phyloP scores from a whole-genome alignment of 2,888 invertebrate genomes.

The Nemoura dubitans region DNA sequence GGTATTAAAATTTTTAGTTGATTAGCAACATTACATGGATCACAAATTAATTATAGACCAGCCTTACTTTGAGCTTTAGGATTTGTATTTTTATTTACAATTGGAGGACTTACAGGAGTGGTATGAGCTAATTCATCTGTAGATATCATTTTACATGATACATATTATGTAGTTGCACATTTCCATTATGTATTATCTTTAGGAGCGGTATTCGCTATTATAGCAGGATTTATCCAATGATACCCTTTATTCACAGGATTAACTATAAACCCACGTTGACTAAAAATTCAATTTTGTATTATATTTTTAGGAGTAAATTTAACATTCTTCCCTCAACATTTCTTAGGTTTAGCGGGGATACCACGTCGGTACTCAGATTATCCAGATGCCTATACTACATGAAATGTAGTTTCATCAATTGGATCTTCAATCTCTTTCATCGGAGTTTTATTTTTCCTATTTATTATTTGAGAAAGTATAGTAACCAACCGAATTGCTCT shows the following conservation, averaged over 20 bases:
- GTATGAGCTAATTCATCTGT: conserved; percentile 78
- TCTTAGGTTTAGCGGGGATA: conserved; percentile 74
- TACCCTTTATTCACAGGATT: conserved; percentile 74
- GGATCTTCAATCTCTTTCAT: conserved; percentile 72
- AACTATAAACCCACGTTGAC: conserved; percentile 65
- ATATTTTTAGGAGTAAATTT: conserved; percentile 82
- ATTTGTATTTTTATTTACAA: conserved; percentile 80
- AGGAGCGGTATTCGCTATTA: conserved; percentile 82
- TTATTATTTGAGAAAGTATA: conserved; percentile 71
- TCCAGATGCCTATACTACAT: conserved; percentile 70
- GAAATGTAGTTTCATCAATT: conserved; percentile 73
- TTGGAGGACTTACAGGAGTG: conserved; percentile 72
- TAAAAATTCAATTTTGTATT: conserved; percentile 75
- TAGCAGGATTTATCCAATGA: conserved; percentile 77
- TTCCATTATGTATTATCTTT: conserved; percentile 79
- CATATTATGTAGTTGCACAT: conserved; percentile 86
- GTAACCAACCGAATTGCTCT: conserved; percentile 64
- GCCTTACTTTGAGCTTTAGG: conserved; percentile 63
- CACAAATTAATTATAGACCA: conserved; percentile 59
- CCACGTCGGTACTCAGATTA: conserved; percentile 82
- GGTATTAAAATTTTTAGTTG: conserved; percentile 66
- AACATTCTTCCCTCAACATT: conserved; percentile 56
- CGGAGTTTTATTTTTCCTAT: conserved; percentile 68
- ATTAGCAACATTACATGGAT: conserved; percentile 60
- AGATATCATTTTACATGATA: conserved; percentile 81